Evolutionary conservation across 2,113 vertebrate species (phyloP), one percentile per base, ranked within the genome.

Genomic region (Typhlomys cinereus): DNA sequence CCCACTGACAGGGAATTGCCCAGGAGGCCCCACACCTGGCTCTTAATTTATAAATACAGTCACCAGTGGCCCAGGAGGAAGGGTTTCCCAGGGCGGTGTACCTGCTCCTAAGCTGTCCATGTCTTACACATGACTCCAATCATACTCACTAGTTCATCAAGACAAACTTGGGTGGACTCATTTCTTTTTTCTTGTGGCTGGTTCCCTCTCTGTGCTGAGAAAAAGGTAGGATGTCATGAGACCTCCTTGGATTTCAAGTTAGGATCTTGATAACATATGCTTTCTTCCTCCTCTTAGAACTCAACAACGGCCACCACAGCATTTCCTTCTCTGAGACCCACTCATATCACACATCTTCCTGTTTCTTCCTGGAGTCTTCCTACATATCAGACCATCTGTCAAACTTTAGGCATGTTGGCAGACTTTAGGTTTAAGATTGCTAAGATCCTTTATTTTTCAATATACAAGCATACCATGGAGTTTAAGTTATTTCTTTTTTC

Each of bases 1-100:
- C n/a, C n/a, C n/a, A n/a, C n/a, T n/a, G n/a, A n/a, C n/a, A 14
- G 8, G 1, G 7, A 6, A n/a, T 12, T 12, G 14, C 36, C 61
- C 76, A 31, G 41, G 4, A 29, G 44, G 39, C 8, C 25, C 27
- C 5, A 80, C 8, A 8, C 4, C 10, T 59, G 21, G 17, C 57
- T 10, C 41, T 4, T 1, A 6, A 61, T 12, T 29, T 80, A 44
- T 41, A 46, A 27, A 21, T n/a, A n/a, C 36, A 80, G 29, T 46
- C 14, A 62, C 13, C 18, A 81, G 29, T 46, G 61, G 17, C 18
- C n/a, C 23, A 39, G 20, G 25, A 80, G 29, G 13, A 5, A 61
- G 57, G 34, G 17, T 44, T 62, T 6, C 1, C 36, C 29, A 46
- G 31, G n/a, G n/a, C 34, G 27, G 9, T 44, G 15, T 34, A 46